Conservation (phyloP, 1,140 invertebrate genomes). For the Drosophila guanche region DNA sequence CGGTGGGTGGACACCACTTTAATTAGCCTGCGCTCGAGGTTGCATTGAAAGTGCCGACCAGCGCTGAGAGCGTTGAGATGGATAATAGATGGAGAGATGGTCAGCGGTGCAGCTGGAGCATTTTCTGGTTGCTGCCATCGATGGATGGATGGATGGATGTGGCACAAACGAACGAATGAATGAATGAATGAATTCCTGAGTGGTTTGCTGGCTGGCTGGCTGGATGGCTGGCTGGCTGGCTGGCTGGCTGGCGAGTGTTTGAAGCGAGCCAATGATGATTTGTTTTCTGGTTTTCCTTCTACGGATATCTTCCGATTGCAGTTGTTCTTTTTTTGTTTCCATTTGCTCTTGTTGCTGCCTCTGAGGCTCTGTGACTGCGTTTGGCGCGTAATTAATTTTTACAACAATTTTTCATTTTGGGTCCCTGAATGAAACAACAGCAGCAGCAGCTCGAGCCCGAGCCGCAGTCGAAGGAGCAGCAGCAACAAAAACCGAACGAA, state of each 20-base stretch:
- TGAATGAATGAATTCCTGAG: conserved; percentile 60
- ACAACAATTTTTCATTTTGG: conserved; percentile 77
- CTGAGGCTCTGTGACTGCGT: conserved; percentile 40
- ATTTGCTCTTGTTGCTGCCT: conserved; percentile 25
- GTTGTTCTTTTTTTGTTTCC: conserved; percentile 23
- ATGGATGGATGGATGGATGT: conserved; percentile 51
- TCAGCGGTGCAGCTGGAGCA: conserved; percentile 5
- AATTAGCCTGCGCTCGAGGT: conserved; percentile 68
- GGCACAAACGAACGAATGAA: conserved; percentile 31
- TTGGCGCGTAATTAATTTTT: conserved; percentile 81
- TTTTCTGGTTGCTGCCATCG: conserved; percentile 10
- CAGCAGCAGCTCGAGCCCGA: not conserved
- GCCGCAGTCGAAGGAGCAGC: conserved; percentile 3
- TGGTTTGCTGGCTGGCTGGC: conserved; percentile 29
- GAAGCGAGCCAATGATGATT: conserved; percentile 71
- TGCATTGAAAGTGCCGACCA: conserved; percentile 68
- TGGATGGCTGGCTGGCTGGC: conserved; percentile 17
- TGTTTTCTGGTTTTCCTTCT: conserved; percentile 19
- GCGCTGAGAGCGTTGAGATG: conserved; percentile 24
- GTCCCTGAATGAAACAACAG: conserved; percentile 66
- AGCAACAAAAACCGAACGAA: conserved; percentile 5
- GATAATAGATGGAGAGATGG: conserved; percentile 31
- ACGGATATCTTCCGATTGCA: conserved; percentile 31
- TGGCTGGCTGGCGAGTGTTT: conserved; percentile 42
- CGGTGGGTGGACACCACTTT: conserved; percentile 79